Percentiles rank a stretch among this genome's conserved stretches.
Conservation (phyloP, 2,113 vertebrate genomes). For the Piprites chloris region DNA sequence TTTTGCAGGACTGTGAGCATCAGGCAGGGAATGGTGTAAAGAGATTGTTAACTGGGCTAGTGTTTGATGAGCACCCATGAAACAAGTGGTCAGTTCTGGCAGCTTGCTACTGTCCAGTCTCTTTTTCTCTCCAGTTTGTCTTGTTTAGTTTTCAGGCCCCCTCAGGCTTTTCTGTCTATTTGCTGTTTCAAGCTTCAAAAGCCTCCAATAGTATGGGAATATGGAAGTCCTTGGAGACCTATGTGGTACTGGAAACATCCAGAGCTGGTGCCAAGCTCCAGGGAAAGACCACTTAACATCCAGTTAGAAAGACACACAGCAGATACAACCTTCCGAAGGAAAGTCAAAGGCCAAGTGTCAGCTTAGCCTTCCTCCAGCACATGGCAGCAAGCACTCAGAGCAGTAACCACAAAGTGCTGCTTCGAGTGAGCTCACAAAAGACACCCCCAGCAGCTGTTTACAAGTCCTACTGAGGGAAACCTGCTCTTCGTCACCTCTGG, state of each 20-base stretch:
- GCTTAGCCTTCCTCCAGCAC: neutral
- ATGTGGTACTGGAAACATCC: fast-evolving
- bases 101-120: neutral
- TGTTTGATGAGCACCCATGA: neutral
- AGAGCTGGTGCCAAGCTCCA: neutral
- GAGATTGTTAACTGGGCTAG: neutral
- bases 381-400: neutral
- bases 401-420: neutral
- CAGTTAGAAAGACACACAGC: neutral
- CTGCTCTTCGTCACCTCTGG: neutral
- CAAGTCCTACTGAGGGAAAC: neutral
- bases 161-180: neutral
- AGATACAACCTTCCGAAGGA: neutral
- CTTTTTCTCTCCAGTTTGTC: neutral
- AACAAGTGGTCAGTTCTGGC: neutral
- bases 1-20: neutral
- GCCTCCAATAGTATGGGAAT: neutral
- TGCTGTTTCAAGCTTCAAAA: neutral
- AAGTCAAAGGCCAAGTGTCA: neutral
- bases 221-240: neutral
- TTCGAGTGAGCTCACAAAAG: fast-evolving
- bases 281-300: neutral
- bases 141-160: neutral
- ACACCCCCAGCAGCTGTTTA: neutral
- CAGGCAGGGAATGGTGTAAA: neutral